Evolutionary conservation across 2,888 invertebrate species (phyloP).

Genomic region (Invenusta paracnida): DNA sequence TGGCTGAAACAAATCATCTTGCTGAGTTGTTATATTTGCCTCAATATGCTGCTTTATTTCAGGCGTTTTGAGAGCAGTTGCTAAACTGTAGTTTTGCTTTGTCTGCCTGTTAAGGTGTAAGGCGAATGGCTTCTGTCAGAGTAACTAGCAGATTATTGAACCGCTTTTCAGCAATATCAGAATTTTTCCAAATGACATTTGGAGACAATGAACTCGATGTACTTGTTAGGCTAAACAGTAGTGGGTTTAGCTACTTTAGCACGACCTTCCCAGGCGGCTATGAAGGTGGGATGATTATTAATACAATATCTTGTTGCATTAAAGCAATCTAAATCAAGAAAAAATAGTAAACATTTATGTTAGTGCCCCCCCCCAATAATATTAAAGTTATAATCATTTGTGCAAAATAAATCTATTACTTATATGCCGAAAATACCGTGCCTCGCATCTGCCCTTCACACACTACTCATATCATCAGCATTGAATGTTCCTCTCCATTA

Average conservation of each 20-base stretch:
- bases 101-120: conserved; percentile 16
- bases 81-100: neutral
- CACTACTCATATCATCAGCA: conserved; percentile 44
- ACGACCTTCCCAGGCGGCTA: too few relatives aligned
- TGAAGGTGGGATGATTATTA: too few relatives aligned
- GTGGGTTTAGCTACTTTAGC: too few relatives aligned
- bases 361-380: too few relatives aligned
- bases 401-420: neutral
- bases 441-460: conserved; percentile 45
- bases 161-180: conserved; percentile 1
- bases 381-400: too few relatives aligned
- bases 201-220: conserved; percentile 13
- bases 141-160: conserved; percentile 13
- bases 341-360: too few relatives aligned
- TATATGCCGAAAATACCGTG: conserved; percentile 48
- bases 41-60: conserved; percentile 23
- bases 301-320: too few relatives aligned
- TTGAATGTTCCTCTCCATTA: conserved; percentile 20
- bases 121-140: conserved; percentile 13
- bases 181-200: conserved; percentile 15
- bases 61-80: conserved; percentile 19
- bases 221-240: conserved; percentile 21
- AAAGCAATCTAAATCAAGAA: too few relatives aligned
- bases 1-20: neutral
- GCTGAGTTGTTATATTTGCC: conserved; percentile 6